Percentiles rank a stretch among this genome's conserved stretches.
Conservation (phyloP, 2,888 invertebrate species). For the Mesorhabditis spiculigera region DNA sequence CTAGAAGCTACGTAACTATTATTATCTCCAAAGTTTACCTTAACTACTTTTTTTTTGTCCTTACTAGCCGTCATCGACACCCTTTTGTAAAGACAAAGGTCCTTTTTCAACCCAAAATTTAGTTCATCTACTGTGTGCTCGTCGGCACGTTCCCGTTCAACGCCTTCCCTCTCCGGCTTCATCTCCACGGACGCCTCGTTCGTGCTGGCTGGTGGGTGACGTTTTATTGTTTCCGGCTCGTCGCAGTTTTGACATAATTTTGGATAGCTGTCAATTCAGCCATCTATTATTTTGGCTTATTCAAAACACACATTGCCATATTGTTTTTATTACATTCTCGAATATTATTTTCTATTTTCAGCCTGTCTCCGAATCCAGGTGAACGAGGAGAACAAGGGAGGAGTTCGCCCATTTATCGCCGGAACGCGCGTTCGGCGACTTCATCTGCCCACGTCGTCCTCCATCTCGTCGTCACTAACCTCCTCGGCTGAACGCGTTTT, state of each 20-base stretch:
- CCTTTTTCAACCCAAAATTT: constrained; percentile 7
- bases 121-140: constrained; percentile 37
- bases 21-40: too few species aligned
- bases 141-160: constrained; percentile 98
- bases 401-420: constrained; percentile 75
- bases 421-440: constrained; percentile 96
- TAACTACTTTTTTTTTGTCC: background rate
- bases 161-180: constrained; percentile 97
- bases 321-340: constrained; percentile 2
- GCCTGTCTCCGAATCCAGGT: constrained; percentile 94
- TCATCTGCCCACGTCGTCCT: constrained; percentile 91
- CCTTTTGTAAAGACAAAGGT: too few species aligned
- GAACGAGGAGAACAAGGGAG: constrained; percentile 88
- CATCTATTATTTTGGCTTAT: background rate
- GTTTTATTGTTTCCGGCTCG: constrained; percentile 1
- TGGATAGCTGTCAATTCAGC: background rate
- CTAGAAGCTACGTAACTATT: too few species aligned
- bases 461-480: constrained; percentile 95
- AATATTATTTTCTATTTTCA: constrained; percentile 61
- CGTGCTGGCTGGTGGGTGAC: constrained; percentile 80
- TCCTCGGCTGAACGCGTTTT: constrained; percentile 75
- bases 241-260: background rate
- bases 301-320: background rate
- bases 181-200: constrained; percentile 95
- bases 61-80: background rate